Evolutionary conservation across 2,888 invertebrate genomes (phyloP).

Genomic region (Ophion ellenae): DNA sequence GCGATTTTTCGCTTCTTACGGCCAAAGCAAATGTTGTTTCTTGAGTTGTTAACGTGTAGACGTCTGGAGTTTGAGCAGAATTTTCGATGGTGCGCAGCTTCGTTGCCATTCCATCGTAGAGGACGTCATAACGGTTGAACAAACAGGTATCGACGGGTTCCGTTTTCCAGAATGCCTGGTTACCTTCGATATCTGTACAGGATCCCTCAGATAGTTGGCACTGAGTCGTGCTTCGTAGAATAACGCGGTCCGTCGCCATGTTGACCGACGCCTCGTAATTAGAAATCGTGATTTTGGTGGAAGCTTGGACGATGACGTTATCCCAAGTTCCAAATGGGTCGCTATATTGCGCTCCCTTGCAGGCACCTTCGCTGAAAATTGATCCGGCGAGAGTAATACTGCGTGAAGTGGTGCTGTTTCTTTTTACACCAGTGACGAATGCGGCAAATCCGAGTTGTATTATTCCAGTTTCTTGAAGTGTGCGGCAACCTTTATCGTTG

Average conservation of each 20-base stretch:
- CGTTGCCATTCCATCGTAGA: too few relatives aligned
- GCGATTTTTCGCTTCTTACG: too few relatives aligned
- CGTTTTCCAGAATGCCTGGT: constrained; percentile 47
- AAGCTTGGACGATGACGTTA: constrained; percentile 47
- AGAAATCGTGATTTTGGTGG: constrained; percentile 5
- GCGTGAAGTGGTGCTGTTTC: constrained; percentile 37
- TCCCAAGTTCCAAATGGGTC: constrained; percentile 53
- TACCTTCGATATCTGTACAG: constrained; percentile 46
- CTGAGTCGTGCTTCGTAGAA: constrained; percentile 32
- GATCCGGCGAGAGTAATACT: constrained; percentile 46
- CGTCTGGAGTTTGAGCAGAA: too few relatives aligned
- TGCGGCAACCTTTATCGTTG: too few relatives aligned
- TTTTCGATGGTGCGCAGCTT: too few relatives aligned
- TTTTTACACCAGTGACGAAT: constrained; percentile 1
- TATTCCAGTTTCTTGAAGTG: neutral
- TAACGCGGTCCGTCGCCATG: constrained; percentile 7
- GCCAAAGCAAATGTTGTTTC: too few relatives aligned
- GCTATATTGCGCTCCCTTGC: constrained; percentile 62
- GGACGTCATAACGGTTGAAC: too few relatives aligned
- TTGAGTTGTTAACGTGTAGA: too few relatives aligned
- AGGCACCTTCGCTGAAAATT: constrained; percentile 38
- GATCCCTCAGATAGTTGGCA: constrained; percentile 28
- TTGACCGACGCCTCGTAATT: constrained; percentile 40
- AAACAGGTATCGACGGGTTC: constrained; percentile 22
- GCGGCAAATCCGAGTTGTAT: constrained; percentile 4